Percentiles rank a stretch among this genome's conserved stretches.
phyloP scores from a whole-genome alignment of 2,113 vertebrate genomes.

The Telmatochromis sp. region DNA sequence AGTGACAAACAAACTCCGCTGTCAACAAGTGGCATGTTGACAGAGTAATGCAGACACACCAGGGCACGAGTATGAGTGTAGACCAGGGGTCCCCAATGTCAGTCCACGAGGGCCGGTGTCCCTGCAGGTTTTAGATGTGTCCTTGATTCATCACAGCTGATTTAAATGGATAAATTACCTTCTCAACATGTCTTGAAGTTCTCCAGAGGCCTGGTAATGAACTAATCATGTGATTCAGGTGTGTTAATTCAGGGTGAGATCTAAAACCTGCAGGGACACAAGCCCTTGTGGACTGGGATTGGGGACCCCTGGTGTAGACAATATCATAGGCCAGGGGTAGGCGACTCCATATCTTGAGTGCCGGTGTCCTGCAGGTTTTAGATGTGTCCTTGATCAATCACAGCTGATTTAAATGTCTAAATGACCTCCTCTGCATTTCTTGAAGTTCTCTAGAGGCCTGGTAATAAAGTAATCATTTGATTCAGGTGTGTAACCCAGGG shows the following conservation, averaged over 20 bases:
- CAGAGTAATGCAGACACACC: background rate
- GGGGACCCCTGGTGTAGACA: background rate
- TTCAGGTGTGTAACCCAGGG: background rate
- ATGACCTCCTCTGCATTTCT: accelerated
- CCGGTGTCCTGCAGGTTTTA: accelerated
- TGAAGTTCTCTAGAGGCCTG: background rate
- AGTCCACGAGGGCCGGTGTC: accelerated
- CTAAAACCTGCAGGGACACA: accelerated
- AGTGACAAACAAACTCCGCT: background rate
- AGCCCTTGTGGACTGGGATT: accelerated
- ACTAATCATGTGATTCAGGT: background rate
- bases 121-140: background rate
- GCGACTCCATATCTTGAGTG: accelerated
- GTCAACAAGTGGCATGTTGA: background rate
- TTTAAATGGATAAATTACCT: background rate
- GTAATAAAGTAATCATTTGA: background rate
- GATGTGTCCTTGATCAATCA: background rate
- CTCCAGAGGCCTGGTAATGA: background rate
- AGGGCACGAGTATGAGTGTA: background rate
- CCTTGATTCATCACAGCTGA: background rate
- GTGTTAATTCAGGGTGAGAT: background rate
- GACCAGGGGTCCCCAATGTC: accelerated
- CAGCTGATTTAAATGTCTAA: background rate
- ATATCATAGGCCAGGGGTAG: accelerated
- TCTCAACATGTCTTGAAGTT: accelerated